Evolutionary conservation across 2,888 invertebrate species (phyloP).

Genomic region (Chironomus tentans): DNA sequence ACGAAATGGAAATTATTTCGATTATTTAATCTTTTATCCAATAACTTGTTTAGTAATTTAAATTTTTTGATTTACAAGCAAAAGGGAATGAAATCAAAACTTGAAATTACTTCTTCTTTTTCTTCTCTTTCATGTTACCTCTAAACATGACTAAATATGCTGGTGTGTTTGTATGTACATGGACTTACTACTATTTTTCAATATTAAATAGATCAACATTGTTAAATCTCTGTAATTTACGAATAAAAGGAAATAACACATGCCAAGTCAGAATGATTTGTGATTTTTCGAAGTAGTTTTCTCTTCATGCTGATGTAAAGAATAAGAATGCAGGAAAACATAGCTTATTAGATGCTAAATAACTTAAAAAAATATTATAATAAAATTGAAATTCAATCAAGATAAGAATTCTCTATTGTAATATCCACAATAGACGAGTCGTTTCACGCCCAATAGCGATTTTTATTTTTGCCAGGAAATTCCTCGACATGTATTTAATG

Average conservation of each 20-base stretch:
- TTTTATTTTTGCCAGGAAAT: background rate
- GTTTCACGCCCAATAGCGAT: background rate
- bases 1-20: background rate
- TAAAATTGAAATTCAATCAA: conserved; percentile 1
- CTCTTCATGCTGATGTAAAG: background rate
- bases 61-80: no score
- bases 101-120: no score
- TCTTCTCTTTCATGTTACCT: no score
- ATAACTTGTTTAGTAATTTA: no score
- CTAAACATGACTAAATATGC: no score
- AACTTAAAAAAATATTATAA: no score
- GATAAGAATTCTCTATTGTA: background rate
- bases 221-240: background rate
- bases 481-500: background rate
- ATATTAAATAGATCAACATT: background rate
- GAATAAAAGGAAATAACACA: background rate
- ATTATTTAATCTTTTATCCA: background rate
- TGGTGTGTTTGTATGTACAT: no score
- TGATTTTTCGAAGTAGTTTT: background rate
- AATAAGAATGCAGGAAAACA: background rate
- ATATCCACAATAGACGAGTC: background rate
- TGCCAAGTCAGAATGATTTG: conserved; percentile 1
- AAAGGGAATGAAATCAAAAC: no score
- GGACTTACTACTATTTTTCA: background rate
- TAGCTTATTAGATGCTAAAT: background rate